Conservation (phyloP, 2,113 vertebrate species). For the Cynopterus brachyotis region DNA sequence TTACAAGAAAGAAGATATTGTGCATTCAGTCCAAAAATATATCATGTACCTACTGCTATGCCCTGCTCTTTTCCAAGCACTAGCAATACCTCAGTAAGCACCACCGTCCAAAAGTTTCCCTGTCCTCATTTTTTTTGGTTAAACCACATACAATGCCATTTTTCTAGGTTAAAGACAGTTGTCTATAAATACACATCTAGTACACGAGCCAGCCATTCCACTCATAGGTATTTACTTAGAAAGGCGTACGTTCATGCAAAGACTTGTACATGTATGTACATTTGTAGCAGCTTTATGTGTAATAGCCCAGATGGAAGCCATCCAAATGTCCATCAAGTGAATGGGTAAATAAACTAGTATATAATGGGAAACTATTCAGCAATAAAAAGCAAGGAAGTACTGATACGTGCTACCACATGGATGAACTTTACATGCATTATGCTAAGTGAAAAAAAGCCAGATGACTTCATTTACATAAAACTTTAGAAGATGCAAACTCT, state of each 20-base stretch:
- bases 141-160: background rate
- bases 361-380: no score
- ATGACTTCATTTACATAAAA: background rate
- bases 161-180: background rate
- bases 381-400: background rate
- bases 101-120: background rate
- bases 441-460: background rate
- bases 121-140: background rate
- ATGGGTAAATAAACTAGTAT: no score
- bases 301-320: background rate
- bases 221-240: background rate
- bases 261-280: background rate
- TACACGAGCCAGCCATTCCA: background rate
- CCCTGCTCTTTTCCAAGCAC: background rate
- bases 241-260: background rate
- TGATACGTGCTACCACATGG: accelerated
- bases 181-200: background rate
- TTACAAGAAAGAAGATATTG: background rate
- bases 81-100: background rate
- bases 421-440: background rate
- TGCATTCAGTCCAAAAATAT: background rate
- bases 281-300: background rate
- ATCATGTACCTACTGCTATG: background rate
- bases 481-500: background rate
- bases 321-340: background rate